Percentiles rank a stretch among this genome's conserved stretches.
phyloP scores from a whole-genome alignment of 2,888 invertebrate species.

The Salticus scenicus region DNA sequence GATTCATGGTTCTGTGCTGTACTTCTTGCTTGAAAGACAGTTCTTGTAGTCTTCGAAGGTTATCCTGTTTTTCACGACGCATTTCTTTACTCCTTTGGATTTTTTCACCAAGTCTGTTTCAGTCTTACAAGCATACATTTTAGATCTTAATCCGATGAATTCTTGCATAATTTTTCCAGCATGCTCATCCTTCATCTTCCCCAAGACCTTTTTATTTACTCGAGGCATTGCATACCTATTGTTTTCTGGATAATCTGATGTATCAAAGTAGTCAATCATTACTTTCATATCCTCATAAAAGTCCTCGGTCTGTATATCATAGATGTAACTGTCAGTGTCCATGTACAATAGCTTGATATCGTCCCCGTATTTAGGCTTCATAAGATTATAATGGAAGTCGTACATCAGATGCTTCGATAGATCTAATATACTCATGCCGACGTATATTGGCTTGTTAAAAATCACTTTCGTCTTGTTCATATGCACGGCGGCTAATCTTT shows the following conservation, averaged over 20 bases:
- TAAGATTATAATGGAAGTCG: too few species aligned
- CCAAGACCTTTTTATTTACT: too few species aligned
- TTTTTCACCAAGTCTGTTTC: background rate
- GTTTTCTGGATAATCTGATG: background rate
- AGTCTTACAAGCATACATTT: background rate
- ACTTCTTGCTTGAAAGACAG: background rate
- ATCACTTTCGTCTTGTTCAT: background rate
- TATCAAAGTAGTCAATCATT: background rate
- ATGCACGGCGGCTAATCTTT: background rate
- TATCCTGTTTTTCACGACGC: background rate
- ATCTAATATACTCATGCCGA: background rate
- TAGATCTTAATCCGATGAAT: background rate
- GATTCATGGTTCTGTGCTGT: background rate
- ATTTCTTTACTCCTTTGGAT: background rate
- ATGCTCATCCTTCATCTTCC: too few species aligned
- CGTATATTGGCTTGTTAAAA: background rate
- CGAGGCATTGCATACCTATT: background rate
- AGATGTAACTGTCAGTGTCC: too few species aligned
- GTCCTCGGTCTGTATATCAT: too few species aligned
- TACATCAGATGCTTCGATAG: too few species aligned
- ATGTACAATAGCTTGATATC: too few species aligned
- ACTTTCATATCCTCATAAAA: too few species aligned
- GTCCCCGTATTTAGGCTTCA: too few species aligned
- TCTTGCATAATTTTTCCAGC: too few species aligned
- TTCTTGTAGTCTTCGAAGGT: background rate